A percentile compares a stretch with the other conserved stretches of the same genome.
Conservation (phyloP, 2,888 invertebrate species). For the Eurytoma californica region DNA sequence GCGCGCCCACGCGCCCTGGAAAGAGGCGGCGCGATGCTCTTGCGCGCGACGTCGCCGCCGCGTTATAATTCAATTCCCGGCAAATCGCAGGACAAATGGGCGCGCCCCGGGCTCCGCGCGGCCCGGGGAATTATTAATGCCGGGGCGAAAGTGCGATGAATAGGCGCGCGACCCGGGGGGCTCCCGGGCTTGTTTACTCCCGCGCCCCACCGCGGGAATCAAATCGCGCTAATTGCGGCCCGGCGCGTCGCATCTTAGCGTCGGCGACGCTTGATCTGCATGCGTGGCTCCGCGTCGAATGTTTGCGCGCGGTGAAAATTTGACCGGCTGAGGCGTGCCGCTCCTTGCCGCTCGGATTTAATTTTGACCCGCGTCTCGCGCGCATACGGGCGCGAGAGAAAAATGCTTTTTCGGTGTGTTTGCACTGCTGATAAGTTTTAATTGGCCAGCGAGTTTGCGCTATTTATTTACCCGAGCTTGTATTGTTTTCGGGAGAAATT, state of each 20-base stretch:
- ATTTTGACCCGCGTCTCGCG: too few species aligned
- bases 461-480: too few species aligned
- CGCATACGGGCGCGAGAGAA: too few species aligned
- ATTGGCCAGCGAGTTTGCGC: too few species aligned
- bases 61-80: constrained; percentile 61
- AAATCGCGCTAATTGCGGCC: constrained; percentile 57
- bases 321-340: background rate
- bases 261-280: background rate
- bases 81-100: constrained; percentile 62
- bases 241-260: background rate
- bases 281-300: background rate
- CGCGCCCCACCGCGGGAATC: constrained; percentile 51
- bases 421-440: too few species aligned
- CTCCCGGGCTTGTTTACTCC: constrained; percentile 54
- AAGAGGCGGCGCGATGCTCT: constrained; percentile 3
- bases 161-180: constrained; percentile 46
- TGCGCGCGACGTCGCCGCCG: background rate
- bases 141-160: constrained; percentile 61
- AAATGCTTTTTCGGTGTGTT: too few species aligned
- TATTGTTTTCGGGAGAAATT: too few species aligned
- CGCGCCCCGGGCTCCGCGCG: constrained; percentile 8
- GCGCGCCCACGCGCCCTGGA: background rate
- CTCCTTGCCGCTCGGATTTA: too few species aligned
- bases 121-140: constrained; percentile 64
- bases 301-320: background rate